A percentile compares a stretch with the other conserved stretches of the same genome.
phyloP scores from a whole-genome alignment of 2,113 vertebrate species.

The Bufo bufo region DNA sequence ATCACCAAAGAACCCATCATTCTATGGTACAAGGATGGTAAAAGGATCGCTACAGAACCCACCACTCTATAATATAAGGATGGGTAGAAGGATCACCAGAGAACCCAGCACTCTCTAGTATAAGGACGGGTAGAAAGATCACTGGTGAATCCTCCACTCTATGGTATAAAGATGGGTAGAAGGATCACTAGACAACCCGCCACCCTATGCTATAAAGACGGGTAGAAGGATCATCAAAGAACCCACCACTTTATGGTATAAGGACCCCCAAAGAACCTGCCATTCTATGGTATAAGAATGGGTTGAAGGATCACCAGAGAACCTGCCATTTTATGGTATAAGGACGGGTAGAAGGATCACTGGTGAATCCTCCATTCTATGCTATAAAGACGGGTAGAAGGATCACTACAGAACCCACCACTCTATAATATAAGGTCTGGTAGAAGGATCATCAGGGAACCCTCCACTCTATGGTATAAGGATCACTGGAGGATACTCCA shows the following conservation, averaged over 20 bases:
- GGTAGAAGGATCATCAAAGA: neutral
- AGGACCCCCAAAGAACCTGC: neutral
- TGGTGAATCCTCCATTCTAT: neutral
- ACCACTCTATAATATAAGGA: neutral
- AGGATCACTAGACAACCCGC: neutral
- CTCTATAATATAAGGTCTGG: neutral
- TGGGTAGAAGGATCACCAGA: neutral
- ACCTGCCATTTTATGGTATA: neutral
- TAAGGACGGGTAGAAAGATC: neutral
- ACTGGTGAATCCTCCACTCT: neutral
- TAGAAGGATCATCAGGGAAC: neutral
- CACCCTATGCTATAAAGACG: neutral
- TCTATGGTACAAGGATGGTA: neutral
- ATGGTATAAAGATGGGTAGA: neutral
- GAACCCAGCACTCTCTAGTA: neutral
- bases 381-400: neutral
- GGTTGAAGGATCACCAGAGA: neutral
- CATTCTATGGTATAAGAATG: neutral
- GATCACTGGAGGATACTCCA: neutral
- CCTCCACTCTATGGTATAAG: neutral
- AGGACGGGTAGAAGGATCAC: neutral
- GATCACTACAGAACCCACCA: neutral
- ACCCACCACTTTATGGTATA: neutral
- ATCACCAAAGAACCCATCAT: neutral
- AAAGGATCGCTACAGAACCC: neutral